phyloP scores from a whole-genome alignment of 2,113 vertebrate genomes.

The Thomomys bottae region DNA sequence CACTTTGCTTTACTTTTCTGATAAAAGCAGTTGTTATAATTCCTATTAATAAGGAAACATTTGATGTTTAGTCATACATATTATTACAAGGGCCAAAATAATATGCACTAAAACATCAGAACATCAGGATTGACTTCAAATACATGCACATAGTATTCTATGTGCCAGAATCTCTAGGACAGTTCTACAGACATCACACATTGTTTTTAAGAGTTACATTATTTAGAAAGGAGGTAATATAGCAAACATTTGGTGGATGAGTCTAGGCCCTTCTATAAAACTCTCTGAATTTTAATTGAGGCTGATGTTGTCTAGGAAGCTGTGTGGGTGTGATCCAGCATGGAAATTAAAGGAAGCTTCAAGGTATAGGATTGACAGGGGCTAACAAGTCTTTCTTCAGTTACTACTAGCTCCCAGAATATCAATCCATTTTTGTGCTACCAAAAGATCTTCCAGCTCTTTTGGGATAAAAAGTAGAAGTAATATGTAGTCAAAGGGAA shows the following conservation, averaged over 20 bases:
- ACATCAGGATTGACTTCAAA: not conserved
- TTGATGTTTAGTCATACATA: not conserved
- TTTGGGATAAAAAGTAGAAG: not conserved
- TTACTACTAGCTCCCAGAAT: not conserved
- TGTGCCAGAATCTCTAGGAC: not conserved
- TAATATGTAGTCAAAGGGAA: conserved; percentile 11
- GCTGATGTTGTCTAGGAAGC: too few relatives aligned
- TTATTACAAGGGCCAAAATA: not conserved
- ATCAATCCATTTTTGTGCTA: not conserved
- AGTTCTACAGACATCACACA: not conserved
- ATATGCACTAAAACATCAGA: not conserved
- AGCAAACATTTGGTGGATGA: not conserved
- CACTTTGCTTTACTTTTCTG: not conserved
- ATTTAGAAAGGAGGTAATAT: not conserved
- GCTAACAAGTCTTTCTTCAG: not conserved
- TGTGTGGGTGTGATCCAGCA: not conserved
- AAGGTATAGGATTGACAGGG: not conserved
- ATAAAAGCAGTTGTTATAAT: not conserved
- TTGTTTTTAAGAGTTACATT: not conserved
- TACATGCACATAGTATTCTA: not conserved
- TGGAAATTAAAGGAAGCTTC: not conserved
- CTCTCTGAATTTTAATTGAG: not conserved
- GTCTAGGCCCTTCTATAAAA: not conserved
- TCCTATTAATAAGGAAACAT: not conserved
- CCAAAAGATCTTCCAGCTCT: not conserved